Percentiles rank a stretch among this genome's conserved stretches.
phyloP scores from a whole-genome alignment of 2,797 vertebrate species.

The Apogon talboti region DNA sequence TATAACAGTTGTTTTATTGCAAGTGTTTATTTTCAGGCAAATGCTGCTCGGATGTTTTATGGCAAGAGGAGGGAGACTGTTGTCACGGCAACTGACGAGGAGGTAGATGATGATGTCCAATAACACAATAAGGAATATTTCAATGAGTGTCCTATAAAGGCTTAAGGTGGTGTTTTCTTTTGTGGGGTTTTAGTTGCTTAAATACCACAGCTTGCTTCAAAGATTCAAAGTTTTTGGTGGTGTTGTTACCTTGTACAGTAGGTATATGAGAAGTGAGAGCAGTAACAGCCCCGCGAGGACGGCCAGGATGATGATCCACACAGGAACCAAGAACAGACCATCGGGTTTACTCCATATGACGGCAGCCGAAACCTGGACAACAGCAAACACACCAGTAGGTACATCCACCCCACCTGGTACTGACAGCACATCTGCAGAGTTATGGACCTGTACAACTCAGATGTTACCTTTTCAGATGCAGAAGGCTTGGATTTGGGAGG shows the following conservation, averaged over 20 bases:
- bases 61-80: too few relatives aligned
- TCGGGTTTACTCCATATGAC: slow-evolving; percentile 89
- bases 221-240: not conserved
- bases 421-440: not conserved
- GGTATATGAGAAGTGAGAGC: slow-evolving; percentile 90
- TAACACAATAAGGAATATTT: too few relatives aligned
- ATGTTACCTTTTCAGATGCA: slow-evolving; percentile 84
- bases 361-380: slow-evolving; percentile 81
- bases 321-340: slow-evolving; percentile 83
- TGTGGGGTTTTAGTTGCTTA: too few relatives aligned
- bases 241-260: slow-evolving; percentile 90
- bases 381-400: slow-evolving; percentile 3
- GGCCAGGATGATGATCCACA: slow-evolving; percentile 94
- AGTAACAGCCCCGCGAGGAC: slow-evolving; percentile 89
- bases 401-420: too few relatives aligned
- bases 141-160: too few relatives aligned
- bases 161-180: too few relatives aligned
- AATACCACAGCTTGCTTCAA: not conserved
- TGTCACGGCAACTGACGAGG: too few relatives aligned
- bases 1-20: too few relatives aligned
- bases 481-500: slow-evolving; percentile 80
- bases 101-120: too few relatives aligned
- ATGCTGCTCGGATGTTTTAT: too few relatives aligned
- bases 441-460: too few relatives aligned
- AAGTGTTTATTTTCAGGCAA: too few relatives aligned